These are phyloP conservation scores for Sylvietta virens DNA, from an alignment of 2,113 vertebrate species.

Conservation along the genomic window DNA sequence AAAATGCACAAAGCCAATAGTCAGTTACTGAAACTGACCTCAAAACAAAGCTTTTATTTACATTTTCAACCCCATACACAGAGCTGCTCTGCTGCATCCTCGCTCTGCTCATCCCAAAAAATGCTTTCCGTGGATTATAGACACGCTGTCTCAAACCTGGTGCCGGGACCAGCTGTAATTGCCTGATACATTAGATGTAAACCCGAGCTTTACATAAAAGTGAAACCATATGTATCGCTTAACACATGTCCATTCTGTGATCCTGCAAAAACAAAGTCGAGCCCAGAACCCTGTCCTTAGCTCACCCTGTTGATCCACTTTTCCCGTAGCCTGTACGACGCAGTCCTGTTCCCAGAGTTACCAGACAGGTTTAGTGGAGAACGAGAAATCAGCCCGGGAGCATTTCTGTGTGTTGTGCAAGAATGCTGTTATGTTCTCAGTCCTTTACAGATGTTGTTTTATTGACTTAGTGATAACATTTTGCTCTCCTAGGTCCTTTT, in stretches of 20 bases:
- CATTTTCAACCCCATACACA: background rate
- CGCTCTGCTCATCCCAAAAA: background rate
- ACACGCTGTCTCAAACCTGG: background rate
- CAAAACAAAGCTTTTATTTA: background rate
- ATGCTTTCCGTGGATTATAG: fast-evolving
- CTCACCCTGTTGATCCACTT: slow-evolving; percentile 44
- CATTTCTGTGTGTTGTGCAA: background rate
- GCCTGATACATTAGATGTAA: background rate
- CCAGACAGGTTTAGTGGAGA: slow-evolving; percentile 28
- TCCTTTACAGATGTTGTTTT: slow-evolving; percentile 10
- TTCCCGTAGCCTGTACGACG: background rate
- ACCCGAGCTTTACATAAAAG: background rate
- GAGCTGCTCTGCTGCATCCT: background rate
- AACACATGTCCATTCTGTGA: background rate
- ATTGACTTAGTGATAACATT: slow-evolving; percentile 41
- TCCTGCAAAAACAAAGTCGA: background rate
- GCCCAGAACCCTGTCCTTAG: slow-evolving; percentile 32
- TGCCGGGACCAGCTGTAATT: background rate
- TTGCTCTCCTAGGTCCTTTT: slow-evolving; percentile 21
- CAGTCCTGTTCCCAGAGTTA: background rate
- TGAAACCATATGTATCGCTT: background rate
- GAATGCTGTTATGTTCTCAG: background rate
- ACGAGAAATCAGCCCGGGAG: background rate
- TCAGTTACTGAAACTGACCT: background rate
- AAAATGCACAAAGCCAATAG: background rate